Evolutionary conservation across 2,113 vertebrate genomes (phyloP).

Genomic region (Phasianus colchicus): DNA sequence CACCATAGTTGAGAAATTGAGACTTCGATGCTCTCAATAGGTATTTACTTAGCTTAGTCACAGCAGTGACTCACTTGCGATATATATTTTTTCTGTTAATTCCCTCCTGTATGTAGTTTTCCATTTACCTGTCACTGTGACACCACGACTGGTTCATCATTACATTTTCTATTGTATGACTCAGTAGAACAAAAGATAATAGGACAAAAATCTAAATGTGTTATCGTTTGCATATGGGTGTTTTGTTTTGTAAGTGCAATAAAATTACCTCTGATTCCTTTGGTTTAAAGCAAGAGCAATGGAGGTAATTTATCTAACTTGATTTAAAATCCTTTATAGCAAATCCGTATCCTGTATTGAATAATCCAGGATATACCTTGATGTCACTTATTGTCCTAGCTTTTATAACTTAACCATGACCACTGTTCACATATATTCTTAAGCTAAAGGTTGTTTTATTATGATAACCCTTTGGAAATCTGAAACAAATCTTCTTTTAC

Average conservation of each 20-base stretch:
- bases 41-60: conserved; percentile 58
- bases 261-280: neutral
- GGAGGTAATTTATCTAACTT: neutral
- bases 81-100: neutral
- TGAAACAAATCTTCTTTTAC: neutral
- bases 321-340: neutral
- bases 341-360: neutral
- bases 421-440: neutral
- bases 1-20: neutral
- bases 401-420: neutral
- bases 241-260: neutral
- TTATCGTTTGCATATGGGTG: neutral
- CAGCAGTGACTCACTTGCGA: conserved; percentile 35
- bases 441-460: neutral
- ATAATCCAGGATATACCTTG: neutral
- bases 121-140: conserved; percentile 22
- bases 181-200: conserved; percentile 42
- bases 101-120: neutral
- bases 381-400: neutral
- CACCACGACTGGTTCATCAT: neutral
- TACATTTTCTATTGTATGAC: conserved; percentile 11
- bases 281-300: neutral
- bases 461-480: neutral
- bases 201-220: neutral
- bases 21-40: neutral